A percentile compares a stretch with the other conserved stretches of the same genome.
Evolutionary conservation across 2,797 vertebrate species (phyloP).

Genomic region (Vipera latastei): DNA sequence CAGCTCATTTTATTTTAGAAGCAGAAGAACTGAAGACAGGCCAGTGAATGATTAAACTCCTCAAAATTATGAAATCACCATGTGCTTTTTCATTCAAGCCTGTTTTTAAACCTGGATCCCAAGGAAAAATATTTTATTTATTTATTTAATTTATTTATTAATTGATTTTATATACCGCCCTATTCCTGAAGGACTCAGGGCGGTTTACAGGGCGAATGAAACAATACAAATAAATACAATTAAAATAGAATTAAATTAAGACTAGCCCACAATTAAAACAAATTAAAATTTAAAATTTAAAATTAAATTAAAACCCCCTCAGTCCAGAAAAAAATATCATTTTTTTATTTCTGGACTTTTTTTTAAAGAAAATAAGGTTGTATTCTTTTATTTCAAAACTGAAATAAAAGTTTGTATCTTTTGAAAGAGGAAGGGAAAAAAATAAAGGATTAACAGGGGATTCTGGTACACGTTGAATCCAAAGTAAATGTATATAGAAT

Average conservation of each 20-base stretch:
- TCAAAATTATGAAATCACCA: background rate
- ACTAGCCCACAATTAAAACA: too few relatives aligned
- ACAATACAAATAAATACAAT: too few relatives aligned
- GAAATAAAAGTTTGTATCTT: background rate
- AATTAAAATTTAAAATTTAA: too few relatives aligned
- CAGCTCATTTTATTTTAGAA: background rate
- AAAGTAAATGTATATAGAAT: background rate
- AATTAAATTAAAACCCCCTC: too few relatives aligned
- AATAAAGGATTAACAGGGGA: background rate
- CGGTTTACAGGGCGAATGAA: too few relatives aligned
- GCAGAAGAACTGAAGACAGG: background rate
- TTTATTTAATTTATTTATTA: too few relatives aligned
- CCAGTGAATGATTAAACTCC: background rate
- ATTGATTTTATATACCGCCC: too few relatives aligned
- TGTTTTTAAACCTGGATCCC: background rate
- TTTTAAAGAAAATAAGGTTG: background rate
- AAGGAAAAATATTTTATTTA: background rate
- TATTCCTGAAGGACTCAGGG: too few relatives aligned
- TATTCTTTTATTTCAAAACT: background rate
- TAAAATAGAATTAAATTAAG: too few relatives aligned
- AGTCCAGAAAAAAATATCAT: background rate
- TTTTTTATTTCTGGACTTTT: background rate
- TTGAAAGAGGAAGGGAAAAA: background rate
- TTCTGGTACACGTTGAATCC: background rate
- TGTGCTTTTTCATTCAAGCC: background rate